Percentiles rank a stretch among this genome's conserved stretches.
These are phyloP conservation scores for Caenorhabditis parvicauda DNA, from an alignment of 2,888 invertebrate species.

Conservation along the genomic window DNA sequence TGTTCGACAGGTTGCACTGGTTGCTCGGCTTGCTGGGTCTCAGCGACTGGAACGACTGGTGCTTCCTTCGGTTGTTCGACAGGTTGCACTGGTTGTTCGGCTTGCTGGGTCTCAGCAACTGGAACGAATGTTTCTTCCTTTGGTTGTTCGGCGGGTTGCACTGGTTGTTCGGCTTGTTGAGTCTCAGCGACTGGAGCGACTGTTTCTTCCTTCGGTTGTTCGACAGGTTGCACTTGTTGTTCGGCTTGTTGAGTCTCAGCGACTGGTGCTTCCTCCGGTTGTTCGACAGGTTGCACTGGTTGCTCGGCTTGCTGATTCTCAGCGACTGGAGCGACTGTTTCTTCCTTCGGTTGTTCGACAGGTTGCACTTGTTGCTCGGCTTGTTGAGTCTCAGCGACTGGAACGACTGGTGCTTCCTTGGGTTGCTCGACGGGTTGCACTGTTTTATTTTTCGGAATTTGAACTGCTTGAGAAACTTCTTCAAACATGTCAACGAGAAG, in stretches of 20 bases:
- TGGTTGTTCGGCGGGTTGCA: conserved; percentile 1
- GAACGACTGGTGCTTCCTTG: too few species aligned
- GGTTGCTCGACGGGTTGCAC: background rate
- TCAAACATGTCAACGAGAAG: too few species aligned
- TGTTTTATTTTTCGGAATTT: too few species aligned
- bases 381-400: background rate
- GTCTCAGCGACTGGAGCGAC: conserved; percentile 4
- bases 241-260: conserved; percentile 1
- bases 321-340: background rate
- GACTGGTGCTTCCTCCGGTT: background rate
- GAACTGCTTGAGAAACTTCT: too few species aligned
- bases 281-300: conserved; percentile 1
- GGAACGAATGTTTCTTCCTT: conserved; percentile 2
- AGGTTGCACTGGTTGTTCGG: background rate
- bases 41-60: conserved; percentile 7
- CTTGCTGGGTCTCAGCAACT: conserved; percentile 12
- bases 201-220: too few species aligned
- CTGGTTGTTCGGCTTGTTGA: conserved; percentile 1
- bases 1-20: conserved; percentile 2
- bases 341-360: background rate
- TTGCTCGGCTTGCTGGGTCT: conserved; percentile 1
- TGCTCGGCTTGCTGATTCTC: background rate
- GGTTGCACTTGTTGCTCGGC: too few species aligned
- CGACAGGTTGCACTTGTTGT: background rate
- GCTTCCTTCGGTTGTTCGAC: too few species aligned